Percentiles rank a stretch among this genome's conserved stretches.
phyloP scores from a whole-genome alignment of 2,888 invertebrate species.

The Toxonevra muliebris region DNA sequence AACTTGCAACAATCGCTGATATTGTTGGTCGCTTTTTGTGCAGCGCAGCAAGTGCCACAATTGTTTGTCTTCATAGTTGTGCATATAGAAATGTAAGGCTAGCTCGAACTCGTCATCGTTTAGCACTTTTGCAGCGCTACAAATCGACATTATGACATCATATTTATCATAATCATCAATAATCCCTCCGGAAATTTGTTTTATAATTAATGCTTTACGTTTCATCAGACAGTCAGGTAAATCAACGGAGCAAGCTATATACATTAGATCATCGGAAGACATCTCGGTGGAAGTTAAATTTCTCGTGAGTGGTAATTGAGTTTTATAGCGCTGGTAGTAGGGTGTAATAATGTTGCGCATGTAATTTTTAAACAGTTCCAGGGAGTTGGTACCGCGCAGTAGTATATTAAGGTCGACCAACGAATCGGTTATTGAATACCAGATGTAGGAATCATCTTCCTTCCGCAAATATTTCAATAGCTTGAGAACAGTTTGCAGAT shows the following conservation, averaged over 20 bases:
- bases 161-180: neutral
- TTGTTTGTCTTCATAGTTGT: neutral
- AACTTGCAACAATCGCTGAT: neutral
- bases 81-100: neutral
- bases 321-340: conserved; percentile 43
- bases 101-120: conserved; percentile 9
- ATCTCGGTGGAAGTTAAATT: conserved; percentile 37
- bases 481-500: conserved; percentile 66
- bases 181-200: neutral
- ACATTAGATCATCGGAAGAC: conserved; percentile 6
- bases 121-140: conserved; percentile 5
- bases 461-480: conserved; percentile 69
- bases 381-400: conserved; percentile 48
- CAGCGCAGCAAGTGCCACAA: conserved; percentile 1
- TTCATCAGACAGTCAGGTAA: neutral
- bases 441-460: conserved; percentile 75
- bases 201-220: neutral
- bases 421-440: conserved; percentile 68
- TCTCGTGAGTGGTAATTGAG: conserved; percentile 28
- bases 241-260: neutral
- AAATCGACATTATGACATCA: neutral
- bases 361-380: conserved; percentile 50
- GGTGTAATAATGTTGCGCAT: conserved; percentile 50
- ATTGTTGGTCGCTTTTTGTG: neutral
- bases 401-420: conserved; percentile 46